phyloP scores from a whole-genome alignment of 92 coral and sea anemone species.

The Palythoa grandis region DNA sequence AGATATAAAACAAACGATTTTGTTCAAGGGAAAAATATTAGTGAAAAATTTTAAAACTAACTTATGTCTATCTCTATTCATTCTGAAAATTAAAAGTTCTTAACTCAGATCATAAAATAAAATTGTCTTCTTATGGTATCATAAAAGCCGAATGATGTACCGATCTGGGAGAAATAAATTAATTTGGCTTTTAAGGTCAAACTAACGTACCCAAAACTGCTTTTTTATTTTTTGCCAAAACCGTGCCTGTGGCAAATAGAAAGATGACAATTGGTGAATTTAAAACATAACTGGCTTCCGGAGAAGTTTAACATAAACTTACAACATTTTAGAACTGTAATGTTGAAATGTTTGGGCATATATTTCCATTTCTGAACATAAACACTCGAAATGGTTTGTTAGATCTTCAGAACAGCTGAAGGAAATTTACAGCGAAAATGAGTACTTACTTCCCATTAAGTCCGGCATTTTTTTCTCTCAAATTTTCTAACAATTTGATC shows the following conservation, averaged over 20 bases:
- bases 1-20: too few species aligned
- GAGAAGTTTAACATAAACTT: neutral
- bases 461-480: neutral
- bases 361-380: neutral
- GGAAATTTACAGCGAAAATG: neutral
- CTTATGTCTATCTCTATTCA: too few species aligned
- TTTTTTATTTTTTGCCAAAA: neutral
- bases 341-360: neutral
- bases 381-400: neutral
- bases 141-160: neutral
- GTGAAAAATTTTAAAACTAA: too few species aligned
- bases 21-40: too few species aligned
- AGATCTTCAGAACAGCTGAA: neutral
- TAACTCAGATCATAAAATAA: neutral
- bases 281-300: neutral
- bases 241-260: neutral
- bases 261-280: neutral
- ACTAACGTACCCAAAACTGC: neutral
- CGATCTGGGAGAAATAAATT: conserved; percentile 7
- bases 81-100: too few species aligned
- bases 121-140: neutral
- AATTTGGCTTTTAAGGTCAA: neutral
- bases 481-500: neutral
- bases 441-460: neutral
- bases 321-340: neutral